Percentiles rank a stretch among this genome's conserved stretches.
Conservation (phyloP, 1,140 invertebrate species). For the Drosophila pandora region DNA sequence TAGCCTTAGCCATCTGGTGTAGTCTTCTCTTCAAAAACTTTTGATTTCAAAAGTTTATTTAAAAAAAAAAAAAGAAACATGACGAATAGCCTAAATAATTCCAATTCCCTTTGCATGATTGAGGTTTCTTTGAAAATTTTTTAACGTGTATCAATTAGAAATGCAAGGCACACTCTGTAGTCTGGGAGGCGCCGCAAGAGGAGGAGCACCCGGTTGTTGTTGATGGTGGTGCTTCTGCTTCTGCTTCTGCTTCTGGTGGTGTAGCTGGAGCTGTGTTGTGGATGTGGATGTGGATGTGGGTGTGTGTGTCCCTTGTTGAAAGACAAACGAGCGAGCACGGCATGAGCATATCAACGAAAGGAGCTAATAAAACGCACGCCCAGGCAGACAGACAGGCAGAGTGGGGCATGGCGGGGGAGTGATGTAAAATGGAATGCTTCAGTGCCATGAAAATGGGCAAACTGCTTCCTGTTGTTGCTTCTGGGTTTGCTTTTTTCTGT, state of each 20-base stretch:
- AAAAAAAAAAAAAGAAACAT: too few species aligned
- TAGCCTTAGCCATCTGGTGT: too few species aligned
- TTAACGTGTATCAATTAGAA: constrained; percentile 60
- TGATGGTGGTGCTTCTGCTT: neutral
- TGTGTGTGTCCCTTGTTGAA: constrained; percentile 47
- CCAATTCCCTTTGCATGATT: neutral
- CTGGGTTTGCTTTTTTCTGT: constrained; percentile 16
- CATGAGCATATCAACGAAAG: constrained; percentile 81
- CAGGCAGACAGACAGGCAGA: constrained; percentile 41
- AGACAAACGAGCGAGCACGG: constrained; percentile 77
- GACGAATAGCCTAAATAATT: neutral
- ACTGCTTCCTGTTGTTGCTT: constrained; percentile 76
- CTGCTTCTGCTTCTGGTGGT: neutral
- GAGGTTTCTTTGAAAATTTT: constrained; percentile 13
- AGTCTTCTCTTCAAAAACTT: neutral
- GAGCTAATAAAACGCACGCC: constrained; percentile 78
- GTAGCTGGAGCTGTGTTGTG: constrained; percentile 15
- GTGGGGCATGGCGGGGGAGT: constrained; percentile 2
- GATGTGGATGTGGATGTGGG: constrained; percentile 29
- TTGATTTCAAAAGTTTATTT: too few species aligned
- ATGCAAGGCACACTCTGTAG: constrained; percentile 71
- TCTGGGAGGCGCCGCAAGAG: constrained; percentile 61
- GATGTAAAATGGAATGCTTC: constrained; percentile 75
- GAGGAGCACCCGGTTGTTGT: constrained; percentile 19
- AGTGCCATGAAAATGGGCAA: constrained; percentile 78